These are phyloP conservation scores for Archocentrus centrarchus DNA, from an alignment of 2,113 vertebrate species.

Conservation along the genomic window DNA sequence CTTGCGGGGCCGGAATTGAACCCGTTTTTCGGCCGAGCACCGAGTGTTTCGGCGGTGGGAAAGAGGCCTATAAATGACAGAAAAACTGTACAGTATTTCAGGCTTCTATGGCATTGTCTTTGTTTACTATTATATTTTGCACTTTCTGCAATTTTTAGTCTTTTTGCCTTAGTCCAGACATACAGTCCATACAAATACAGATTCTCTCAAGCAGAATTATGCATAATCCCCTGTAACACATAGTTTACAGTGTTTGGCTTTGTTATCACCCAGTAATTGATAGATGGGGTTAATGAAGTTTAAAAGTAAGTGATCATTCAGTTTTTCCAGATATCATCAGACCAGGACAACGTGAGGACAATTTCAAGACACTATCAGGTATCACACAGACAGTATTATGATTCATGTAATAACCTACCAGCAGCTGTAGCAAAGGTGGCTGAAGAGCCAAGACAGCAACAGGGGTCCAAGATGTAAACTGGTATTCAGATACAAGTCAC, in stretches of 20 bases:
- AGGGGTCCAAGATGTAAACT: constrained; percentile 22
- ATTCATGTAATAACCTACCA: constrained; percentile 5
- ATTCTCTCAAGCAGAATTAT: neutral
- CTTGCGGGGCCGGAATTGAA: too few species aligned
- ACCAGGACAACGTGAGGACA: neutral
- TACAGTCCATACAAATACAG: neutral
- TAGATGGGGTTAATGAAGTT: fast-evolving
- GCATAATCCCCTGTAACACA: neutral
- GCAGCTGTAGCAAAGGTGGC: constrained; percentile 12
- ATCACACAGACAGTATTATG: constrained; percentile 2
- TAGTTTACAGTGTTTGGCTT: neutral
- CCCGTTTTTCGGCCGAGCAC: too few species aligned
- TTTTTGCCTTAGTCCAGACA: too few species aligned
- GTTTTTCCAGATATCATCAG: neutral
- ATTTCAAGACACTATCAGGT: constrained; percentile 25
- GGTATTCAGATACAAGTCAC: constrained; percentile 46
- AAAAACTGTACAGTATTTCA: neutral
- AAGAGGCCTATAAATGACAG: neutral
- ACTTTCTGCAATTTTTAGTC: too few species aligned
- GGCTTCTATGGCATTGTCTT: neutral
- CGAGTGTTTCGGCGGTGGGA: too few species aligned
- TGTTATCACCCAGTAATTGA: neutral
- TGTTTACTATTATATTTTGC: too few species aligned
- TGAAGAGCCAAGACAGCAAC: neutral
- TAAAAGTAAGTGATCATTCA: neutral